Base-by-base conservation (phyloP, 2,888 invertebrate genomes). In the Antitype chi region DNA sequence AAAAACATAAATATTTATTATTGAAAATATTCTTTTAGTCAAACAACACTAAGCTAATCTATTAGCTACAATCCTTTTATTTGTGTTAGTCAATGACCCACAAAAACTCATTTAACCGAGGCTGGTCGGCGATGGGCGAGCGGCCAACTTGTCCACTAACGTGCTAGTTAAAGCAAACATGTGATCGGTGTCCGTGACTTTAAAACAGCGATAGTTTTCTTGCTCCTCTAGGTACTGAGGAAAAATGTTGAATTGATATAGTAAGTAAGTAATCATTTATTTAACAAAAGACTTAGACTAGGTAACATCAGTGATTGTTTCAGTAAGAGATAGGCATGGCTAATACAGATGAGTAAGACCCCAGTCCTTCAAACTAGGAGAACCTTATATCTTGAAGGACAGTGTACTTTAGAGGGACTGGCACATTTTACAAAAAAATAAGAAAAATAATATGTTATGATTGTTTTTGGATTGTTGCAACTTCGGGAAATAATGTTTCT, bases 111-210 rank as follows among this genome's bases (percentile, higher is more conserved):
- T 64, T 63, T 55, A 32, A 32, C 23, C n/a, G 59, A 55, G 38
- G 32, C 59, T 57, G 28, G 53, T 1, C 17, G 15, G 47, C 17
- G 52, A 28, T 79, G 80, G 81, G 84, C 80, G 60, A 25, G 13
- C 47, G 2, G 68, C 84, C 80, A 82, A 80, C 70, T 71, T 60
- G 70, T 69, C n/a, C 59, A 43, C 70, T 74, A 79, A 70, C 62
- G 70, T 52, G 63, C 67, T 60, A 79, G 53, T 83, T 70, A 83
- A 52, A 73, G 59, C 59, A 68, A 78, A 79, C 79, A 79, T 67
- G 59, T 68, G 70, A 71, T 71, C 68, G 49, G 59, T 64, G 63
- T 70, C 43, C 64, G 68, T 52, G 60, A 80, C 55, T 83, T 47
- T 57, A 47, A 25, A 68, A 70, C 38, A 11, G 8, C 28, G 47